Evolutionary conservation across 2,113 vertebrate genomes (phyloP).

Genomic region (Anthoscopus minutus): DNA sequence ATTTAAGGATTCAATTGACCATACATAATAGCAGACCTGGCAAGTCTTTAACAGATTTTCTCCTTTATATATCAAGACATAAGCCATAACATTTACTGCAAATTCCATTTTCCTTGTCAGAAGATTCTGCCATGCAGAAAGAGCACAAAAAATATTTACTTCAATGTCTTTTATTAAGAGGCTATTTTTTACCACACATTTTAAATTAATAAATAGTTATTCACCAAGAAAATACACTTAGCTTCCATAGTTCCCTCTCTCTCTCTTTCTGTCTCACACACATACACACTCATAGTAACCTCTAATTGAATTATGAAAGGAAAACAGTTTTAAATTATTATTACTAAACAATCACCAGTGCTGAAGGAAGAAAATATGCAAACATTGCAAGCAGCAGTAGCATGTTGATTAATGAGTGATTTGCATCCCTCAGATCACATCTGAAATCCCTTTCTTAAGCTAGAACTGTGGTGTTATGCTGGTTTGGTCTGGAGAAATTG

Average conservation of each 20-base stretch:
- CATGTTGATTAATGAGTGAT: not conserved
- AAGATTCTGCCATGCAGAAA: not conserved
- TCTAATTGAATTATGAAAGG: not conserved
- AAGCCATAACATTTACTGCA: not conserved
- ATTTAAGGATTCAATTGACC: not conserved
- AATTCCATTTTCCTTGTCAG: not conserved
- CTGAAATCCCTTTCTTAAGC: not conserved
- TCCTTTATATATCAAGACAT: not conserved
- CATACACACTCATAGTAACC: not conserved
- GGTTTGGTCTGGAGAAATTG: not conserved
- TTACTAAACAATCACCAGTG: not conserved
- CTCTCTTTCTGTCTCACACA: not conserved
- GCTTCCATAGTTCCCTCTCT: not conserved
- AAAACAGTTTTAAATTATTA: not conserved
- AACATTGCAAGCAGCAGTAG: not conserved
- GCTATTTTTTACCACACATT: not conserved
- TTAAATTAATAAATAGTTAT: not conserved
- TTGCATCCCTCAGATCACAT: not conserved
- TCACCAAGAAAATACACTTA: not conserved
- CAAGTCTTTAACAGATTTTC: not conserved
- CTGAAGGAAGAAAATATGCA: not conserved
- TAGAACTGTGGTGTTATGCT: not conserved
- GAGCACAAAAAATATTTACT: not conserved
- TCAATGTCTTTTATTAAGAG: not conserved
- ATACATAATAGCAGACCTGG: not conserved